phyloP scores from a whole-genome alignment of 2,888 invertebrate genomes.

The Pimpla rufipes region DNA sequence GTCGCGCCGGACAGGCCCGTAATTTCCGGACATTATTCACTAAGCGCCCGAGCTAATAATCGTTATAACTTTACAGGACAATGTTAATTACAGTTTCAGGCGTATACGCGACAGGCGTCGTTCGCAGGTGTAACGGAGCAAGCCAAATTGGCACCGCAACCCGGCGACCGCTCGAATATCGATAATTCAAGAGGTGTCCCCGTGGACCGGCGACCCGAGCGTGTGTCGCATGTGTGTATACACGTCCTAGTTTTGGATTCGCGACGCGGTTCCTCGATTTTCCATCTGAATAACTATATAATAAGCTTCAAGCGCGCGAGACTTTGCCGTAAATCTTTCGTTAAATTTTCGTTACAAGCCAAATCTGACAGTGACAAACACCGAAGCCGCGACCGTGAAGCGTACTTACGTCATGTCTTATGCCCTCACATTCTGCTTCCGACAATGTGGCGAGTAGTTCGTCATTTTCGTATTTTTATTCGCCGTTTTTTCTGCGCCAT shows the following conservation, averaged over 20 bases:
- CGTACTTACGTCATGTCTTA: conserved; percentile 1
- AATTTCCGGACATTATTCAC: neutral
- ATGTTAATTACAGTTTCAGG: conserved; percentile 13
- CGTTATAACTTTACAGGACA: neutral
- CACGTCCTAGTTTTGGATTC: conserved; percentile 12
- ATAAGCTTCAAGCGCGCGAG: neutral
- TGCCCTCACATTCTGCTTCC: neutral
- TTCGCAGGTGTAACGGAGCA: conserved; percentile 20
- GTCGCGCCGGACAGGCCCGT: neutral
- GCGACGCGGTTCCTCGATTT: conserved; percentile 1
- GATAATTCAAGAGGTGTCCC: conserved; percentile 28
- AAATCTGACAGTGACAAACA: conserved; percentile 34
- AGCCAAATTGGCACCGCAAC: conserved; percentile 7
- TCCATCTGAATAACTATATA: conserved; percentile 5
- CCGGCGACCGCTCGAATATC: conserved; percentile 18
- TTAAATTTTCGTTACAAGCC: conserved; percentile 18
- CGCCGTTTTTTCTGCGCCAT: neutral
- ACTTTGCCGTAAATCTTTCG: conserved; percentile 4
- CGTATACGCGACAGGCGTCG: conserved; percentile 17
- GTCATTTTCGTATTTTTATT: neutral
- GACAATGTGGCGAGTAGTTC: neutral
- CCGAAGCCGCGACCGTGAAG: neutral
- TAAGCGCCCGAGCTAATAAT: neutral
- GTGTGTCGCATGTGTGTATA: neutral
- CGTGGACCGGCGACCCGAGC: neutral